Evolutionary conservation across 2,888 invertebrate species (phyloP).

Genomic region (Eristalis tenax): DNA sequence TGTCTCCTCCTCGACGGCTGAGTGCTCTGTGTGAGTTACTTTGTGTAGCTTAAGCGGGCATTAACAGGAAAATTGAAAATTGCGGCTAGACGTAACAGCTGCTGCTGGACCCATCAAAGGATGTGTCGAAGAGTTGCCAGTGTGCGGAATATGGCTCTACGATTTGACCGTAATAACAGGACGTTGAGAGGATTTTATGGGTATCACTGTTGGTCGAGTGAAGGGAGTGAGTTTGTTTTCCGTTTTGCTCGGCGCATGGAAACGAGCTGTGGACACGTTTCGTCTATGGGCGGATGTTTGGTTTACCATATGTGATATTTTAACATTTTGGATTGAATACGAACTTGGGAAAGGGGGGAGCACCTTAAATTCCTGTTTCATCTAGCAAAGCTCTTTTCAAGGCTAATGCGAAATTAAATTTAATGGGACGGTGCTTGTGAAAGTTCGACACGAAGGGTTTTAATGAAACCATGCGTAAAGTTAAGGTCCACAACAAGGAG

Average conservation of each 20-base stretch:
- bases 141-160: neutral
- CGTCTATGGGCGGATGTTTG: neutral
- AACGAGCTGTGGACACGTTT: too few species aligned
- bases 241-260: neutral
- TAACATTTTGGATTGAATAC: neutral
- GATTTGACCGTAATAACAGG: conserved; percentile 7
- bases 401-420: too few species aligned
- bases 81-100: conserved; percentile 45
- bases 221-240: neutral
- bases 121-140: neutral
- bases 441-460: too few species aligned
- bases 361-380: too few species aligned
- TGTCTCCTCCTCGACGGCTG: neutral
- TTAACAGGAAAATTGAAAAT: conserved; percentile 45
- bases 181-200: neutral
- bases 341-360: neutral
- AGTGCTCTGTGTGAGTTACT: neutral
- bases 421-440: too few species aligned
- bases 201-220: neutral
- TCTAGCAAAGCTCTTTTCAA: too few species aligned
- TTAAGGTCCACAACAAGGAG: too few species aligned
- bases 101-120: conserved; percentile 15
- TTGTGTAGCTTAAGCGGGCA: conserved; percentile 14
- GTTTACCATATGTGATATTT: neutral
- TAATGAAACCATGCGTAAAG: too few species aligned